Evolutionary conservation across 2,888 invertebrate species (phyloP).

Genomic region (Galeruca laticollis): DNA sequence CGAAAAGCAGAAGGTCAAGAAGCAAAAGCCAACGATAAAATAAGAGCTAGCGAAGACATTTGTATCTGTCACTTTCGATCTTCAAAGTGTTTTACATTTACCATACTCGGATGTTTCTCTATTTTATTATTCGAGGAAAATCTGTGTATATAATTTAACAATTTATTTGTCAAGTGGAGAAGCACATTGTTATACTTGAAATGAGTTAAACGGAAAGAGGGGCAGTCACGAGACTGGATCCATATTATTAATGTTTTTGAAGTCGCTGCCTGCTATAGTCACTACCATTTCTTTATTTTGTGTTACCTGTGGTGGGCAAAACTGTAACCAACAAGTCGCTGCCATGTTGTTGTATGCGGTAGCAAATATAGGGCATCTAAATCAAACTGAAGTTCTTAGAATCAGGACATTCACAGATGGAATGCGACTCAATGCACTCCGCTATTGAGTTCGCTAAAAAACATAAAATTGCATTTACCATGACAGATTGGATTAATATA

Average conservation of each 20-base stretch:
- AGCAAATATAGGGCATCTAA: too few species aligned
- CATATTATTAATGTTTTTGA: too few species aligned
- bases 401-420: too few species aligned
- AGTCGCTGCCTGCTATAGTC: too few species aligned
- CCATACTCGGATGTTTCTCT: conserved; percentile 53
- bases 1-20: conserved; percentile 34
- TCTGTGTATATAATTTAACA: conserved; percentile 21
- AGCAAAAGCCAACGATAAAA: conserved; percentile 36
- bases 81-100: conserved; percentile 56
- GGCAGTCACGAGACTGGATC: too few species aligned
- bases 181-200: conserved; percentile 39
- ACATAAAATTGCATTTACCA: conserved; percentile 28
- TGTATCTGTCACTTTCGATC: conserved; percentile 53
- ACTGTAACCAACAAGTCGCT: conserved; percentile 27
- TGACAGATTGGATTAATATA: conserved; percentile 28
- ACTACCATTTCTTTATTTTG: conserved; percentile 35
- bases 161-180: conserved; percentile 52
- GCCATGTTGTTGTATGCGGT: conserved; percentile 24
- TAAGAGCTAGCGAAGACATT: conserved; percentile 48
- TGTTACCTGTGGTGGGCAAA: conserved; percentile 51
- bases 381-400: not conserved
- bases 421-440: too few species aligned
- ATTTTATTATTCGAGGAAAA: conserved; percentile 48
- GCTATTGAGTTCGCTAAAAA: too few species aligned
- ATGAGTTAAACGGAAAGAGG: not conserved